Evolutionary conservation across 2,888 invertebrate genomes (phyloP).

Genomic region (Emmelina monodactyla): DNA sequence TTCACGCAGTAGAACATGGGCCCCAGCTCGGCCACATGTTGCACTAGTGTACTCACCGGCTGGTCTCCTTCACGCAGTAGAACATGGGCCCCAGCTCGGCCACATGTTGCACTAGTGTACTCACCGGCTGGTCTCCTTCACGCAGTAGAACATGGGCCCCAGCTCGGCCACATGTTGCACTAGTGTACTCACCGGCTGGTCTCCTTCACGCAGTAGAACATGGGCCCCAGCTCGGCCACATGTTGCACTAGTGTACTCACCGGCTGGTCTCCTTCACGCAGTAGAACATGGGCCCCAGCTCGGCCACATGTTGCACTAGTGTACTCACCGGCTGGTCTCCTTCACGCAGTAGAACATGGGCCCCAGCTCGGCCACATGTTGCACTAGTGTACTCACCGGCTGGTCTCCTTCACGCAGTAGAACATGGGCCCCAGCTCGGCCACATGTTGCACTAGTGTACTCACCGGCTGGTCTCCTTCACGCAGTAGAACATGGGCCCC

Average conservation of each 20-base stretch:
- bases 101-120: too few species aligned
- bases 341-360: constrained; percentile 99
- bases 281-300: constrained; percentile 99
- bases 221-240: constrained; percentile 98
- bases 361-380: constrained; percentile 97
- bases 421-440: constrained; percentile 99
- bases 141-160: constrained; percentile 99
- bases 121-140: constrained; percentile 86
- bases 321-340: constrained; percentile 84
- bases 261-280: constrained; percentile 90
- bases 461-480: constrained; percentile 86
- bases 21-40: constrained; percentile 97
- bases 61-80: constrained; percentile 93
- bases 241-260: too few species aligned
- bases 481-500: constrained; percentile 99
- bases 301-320: too few species aligned
- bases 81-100: constrained; percentile 99
- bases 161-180: constrained; percentile 98
- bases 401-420: constrained; percentile 93
- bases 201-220: constrained; percentile 98
- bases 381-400: constrained; percentile 78
- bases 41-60: constrained; percentile 78
- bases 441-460: too few species aligned
- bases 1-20: constrained; percentile 99
- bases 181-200: constrained; percentile 82